Evolutionary conservation across 1,140 invertebrate genomes (phyloP).

Genomic region (Nixonia krombeini): DNA sequence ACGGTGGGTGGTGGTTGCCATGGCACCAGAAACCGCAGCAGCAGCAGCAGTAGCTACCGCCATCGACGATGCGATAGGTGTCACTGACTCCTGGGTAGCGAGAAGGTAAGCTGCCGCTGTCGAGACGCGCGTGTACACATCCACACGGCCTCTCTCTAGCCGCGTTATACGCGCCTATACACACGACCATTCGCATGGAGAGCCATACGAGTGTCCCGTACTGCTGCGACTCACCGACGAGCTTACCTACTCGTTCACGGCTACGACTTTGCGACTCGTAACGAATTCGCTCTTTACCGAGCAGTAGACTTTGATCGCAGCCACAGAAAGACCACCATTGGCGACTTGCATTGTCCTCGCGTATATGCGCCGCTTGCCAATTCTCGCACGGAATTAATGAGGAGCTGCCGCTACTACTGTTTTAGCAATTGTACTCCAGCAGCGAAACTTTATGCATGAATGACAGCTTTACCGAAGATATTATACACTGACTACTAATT

Average conservation of each 20-base stretch:
- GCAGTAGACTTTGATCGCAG: slow-evolving; percentile 25
- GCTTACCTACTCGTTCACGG: slow-evolving; percentile 10
- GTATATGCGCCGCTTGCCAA: no score
- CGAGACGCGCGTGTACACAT: slow-evolving; percentile 8
- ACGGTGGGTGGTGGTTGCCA: slow-evolving; percentile 62
- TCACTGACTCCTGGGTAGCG: slow-evolving; percentile 68
- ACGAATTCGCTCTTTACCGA: slow-evolving; percentile 41
- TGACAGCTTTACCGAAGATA: no score
- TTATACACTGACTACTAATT: no score
- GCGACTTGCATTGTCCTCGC: slow-evolving; percentile 15
- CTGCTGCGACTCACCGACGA: no score
- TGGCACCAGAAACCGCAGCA: slow-evolving; percentile 67
- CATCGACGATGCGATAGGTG: slow-evolving; percentile 69
- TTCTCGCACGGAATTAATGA: no score
- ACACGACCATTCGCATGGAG: slow-evolving; percentile 2
- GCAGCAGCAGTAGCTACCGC: slow-evolving; percentile 64
- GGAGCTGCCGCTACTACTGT: no score
- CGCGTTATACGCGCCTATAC: slow-evolving; percentile 22
- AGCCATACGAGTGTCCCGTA: slow-evolving; percentile 19
- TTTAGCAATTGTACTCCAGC: no score
- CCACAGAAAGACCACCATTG: slow-evolving; percentile 8
- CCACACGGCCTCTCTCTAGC: no score
- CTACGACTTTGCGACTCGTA: slow-evolving; percentile 42
- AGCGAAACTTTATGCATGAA: no score
- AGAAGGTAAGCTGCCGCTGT: slow-evolving; percentile 37